Percentiles rank a stretch among this genome's conserved stretches.
Evolutionary conservation across 2,888 invertebrate species (phyloP).

Genomic region (Volucella zonaria): DNA sequence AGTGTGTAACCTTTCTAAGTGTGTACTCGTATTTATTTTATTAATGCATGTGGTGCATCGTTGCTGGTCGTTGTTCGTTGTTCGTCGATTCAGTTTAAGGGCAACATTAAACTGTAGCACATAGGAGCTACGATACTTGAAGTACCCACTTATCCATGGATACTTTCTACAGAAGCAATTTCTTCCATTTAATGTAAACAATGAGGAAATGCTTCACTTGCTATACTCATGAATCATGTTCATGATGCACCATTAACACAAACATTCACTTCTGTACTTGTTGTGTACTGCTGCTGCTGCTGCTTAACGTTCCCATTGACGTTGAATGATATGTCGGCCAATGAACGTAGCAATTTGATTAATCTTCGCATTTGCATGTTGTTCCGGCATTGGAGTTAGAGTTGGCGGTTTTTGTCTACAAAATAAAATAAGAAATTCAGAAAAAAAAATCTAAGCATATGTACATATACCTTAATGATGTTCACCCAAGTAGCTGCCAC

Average conservation of each 20-base stretch:
- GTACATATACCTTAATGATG: not conserved
- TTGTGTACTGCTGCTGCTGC: conserved; percentile 15
- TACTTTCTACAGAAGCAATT: conserved; percentile 26
- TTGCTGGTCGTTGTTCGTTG: not conserved
- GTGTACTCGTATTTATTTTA: conserved; percentile 39
- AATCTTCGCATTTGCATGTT: conserved; percentile 55
- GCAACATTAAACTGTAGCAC: conserved; percentile 24
- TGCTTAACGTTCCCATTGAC: conserved; percentile 58
- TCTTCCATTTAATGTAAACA: conserved; percentile 64
- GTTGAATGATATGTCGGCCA: conserved; percentile 62
- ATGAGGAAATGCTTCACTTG: conserved; percentile 62
- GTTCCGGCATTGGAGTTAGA: not conserved
- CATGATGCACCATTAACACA: conserved; percentile 18
- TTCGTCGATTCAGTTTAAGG: conserved; percentile 8
- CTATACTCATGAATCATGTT: conserved; percentile 23
- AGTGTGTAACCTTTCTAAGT: conserved; percentile 39
- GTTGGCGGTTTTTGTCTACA: conserved; percentile 31
- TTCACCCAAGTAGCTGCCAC: conserved; percentile 29
- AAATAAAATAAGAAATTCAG: not conserved
- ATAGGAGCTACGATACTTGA: conserved; percentile 17
- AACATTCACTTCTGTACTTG: conserved; percentile 3
- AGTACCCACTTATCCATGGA: conserved; percentile 42
- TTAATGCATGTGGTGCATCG: conserved; percentile 28
- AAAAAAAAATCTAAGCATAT: conserved; percentile 8
- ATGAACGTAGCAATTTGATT: conserved; percentile 55